Evolutionary conservation across 2,888 invertebrate species (phyloP).

Genomic region (Drosophila testacea): DNA sequence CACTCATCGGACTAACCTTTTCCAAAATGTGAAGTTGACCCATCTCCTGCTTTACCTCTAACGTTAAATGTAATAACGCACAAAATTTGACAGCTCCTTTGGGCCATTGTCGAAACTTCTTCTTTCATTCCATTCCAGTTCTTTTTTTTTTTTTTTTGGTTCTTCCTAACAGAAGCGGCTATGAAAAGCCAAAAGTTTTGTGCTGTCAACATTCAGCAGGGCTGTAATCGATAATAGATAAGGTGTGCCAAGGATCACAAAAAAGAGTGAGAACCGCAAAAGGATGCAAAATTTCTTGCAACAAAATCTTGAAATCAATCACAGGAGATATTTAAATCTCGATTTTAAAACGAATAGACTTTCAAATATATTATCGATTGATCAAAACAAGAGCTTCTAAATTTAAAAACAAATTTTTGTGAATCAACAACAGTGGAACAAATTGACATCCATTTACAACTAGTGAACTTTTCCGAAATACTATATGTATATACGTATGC

Average conservation of each 20-base stretch:
- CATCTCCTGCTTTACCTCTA: conserved; percentile 5
- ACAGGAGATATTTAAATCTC: background rate
- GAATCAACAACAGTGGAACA: no score
- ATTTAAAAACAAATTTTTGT: no score
- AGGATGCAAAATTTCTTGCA: conserved; percentile 1
- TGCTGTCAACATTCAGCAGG: conserved; percentile 15
- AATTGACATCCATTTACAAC: no score
- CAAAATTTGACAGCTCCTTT: conserved; percentile 71
- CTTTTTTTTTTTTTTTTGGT: conserved; percentile 2
- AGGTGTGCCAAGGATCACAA: background rate
- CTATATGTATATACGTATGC: no score
- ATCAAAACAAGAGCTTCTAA: no score
- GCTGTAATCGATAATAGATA: conserved; percentile 38
- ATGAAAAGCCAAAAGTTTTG: background rate
- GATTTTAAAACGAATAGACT: no score
- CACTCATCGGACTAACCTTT: background rate
- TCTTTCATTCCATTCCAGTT: background rate
- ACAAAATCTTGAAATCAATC: background rate
- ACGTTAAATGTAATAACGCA: conserved; percentile 69
- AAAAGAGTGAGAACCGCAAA: background rate
- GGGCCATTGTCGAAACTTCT: conserved; percentile 60
- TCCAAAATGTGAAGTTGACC: conserved; percentile 13
- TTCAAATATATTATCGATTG: no score
- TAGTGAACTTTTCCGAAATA: no score
- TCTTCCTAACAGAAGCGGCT: background rate